A percentile compares a stretch with the other conserved stretches of the same genome.
These are phyloP conservation scores for Lithobates sylvaticus DNA, from an alignment of 2,797 vertebrate species.

Conservation along the genomic window DNA sequence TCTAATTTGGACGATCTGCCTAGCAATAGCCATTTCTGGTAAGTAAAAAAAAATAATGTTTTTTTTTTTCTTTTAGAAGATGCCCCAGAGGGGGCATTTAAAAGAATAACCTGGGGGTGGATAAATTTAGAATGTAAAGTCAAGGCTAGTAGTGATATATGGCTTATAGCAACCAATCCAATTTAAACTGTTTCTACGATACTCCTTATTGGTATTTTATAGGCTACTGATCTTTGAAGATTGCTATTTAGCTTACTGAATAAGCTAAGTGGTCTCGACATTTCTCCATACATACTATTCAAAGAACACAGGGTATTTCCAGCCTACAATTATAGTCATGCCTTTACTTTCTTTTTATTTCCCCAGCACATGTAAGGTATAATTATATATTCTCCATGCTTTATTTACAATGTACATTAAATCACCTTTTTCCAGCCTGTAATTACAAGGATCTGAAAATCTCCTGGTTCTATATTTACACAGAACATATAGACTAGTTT, in stretches of 20 bases:
- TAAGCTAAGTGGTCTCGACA: neutral
- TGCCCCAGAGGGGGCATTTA: no score
- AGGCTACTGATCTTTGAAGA: neutral
- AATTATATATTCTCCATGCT: neutral
- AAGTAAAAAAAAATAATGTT: no score
- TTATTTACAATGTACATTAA: slow-evolving; percentile 11
- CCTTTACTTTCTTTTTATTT: neutral
- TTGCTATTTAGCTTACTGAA: neutral
- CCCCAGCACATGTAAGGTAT: neutral
- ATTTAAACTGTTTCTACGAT: no score
- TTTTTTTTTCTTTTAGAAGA: no score
- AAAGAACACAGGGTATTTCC: neutral
- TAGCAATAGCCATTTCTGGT: no score
- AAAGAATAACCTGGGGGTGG: no score
- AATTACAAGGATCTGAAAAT: neutral
- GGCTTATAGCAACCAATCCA: no score
- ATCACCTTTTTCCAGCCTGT: neutral
- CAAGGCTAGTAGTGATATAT: no score
- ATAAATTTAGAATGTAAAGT: no score
- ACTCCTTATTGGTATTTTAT: no score
- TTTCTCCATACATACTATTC: neutral
- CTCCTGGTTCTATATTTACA: neutral
- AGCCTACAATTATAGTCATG: slow-evolving; percentile 1
- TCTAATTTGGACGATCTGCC: no score
- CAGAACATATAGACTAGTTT: slow-evolving; percentile 13